Percentiles rank a stretch among this genome's conserved stretches.
Evolutionary conservation across 2,797 vertebrate genomes (phyloP).

Genomic region (Selene dorsalis): DNA sequence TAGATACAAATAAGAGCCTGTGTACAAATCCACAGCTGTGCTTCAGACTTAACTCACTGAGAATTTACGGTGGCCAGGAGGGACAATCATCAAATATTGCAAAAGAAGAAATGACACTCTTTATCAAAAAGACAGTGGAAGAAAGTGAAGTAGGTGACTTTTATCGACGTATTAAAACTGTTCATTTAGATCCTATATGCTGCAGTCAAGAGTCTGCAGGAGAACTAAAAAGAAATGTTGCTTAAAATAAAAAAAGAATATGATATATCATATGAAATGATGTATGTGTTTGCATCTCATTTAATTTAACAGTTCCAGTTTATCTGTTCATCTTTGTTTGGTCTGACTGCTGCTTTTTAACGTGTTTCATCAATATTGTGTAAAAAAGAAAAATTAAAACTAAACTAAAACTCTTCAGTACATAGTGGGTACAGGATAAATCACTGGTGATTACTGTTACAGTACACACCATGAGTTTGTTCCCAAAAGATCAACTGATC

Average conservation of each 20-base stretch:
- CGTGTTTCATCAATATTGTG: background rate
- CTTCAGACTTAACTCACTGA: background rate
- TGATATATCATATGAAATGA: no score
- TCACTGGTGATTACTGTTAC: background rate
- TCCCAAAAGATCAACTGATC: background rate
- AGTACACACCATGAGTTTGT: no score
- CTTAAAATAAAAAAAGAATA: background rate
- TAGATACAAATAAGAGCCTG: background rate
- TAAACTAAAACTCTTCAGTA: no score
- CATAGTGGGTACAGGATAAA: background rate
- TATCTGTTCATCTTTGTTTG: no score
- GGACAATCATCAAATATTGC: background rate
- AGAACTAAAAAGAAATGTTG: background rate
- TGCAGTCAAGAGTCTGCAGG: background rate
- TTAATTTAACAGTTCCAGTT: background rate
- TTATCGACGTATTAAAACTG: no score
- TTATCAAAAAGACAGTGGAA: background rate
- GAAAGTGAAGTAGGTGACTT: background rate
- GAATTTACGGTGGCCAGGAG: background rate
- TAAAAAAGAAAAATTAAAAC: background rate
- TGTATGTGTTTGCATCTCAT: no score
- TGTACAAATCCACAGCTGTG: background rate
- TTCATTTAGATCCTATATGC: background rate
- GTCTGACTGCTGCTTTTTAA: background rate
- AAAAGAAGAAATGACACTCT: background rate